phyloP scores from a whole-genome alignment of 2,113 vertebrate species.

The Barnardius zonarius region DNA sequence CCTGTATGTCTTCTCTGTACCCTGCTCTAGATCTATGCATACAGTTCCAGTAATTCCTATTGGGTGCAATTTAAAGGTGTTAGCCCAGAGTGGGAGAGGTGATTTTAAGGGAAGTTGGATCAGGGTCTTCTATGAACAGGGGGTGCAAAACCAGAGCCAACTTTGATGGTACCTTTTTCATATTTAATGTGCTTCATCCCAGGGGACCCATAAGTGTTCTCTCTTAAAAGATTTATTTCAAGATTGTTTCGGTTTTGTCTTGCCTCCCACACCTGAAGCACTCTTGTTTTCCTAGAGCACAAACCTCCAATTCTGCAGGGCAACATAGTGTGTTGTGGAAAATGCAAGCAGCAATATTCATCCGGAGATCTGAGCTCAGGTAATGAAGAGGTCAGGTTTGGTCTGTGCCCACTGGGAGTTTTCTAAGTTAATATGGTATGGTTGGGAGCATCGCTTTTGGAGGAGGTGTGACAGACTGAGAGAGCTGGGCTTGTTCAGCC shows the following conservation, averaged over 20 bases:
- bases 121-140: background rate
- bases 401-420: background rate
- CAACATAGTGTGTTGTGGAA: background rate
- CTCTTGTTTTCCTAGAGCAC: background rate
- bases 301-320: background rate
- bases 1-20: background rate
- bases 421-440: background rate
- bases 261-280: background rate
- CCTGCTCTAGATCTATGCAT: background rate
- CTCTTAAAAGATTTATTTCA: background rate
- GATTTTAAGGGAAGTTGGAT: background rate
- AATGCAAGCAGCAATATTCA: background rate
- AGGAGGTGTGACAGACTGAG: background rate
- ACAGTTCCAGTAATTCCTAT: background rate
- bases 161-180: background rate
- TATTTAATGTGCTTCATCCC: background rate
- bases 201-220: background rate
- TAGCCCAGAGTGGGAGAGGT: background rate
- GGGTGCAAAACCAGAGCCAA: background rate
- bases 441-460: background rate
- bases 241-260: background rate
- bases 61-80: background rate
- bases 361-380: background rate
- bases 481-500: background rate
- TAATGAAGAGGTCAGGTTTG: background rate